phyloP scores from a whole-genome alignment of 2,797 vertebrate species.

The Psittacula derbiana region DNA sequence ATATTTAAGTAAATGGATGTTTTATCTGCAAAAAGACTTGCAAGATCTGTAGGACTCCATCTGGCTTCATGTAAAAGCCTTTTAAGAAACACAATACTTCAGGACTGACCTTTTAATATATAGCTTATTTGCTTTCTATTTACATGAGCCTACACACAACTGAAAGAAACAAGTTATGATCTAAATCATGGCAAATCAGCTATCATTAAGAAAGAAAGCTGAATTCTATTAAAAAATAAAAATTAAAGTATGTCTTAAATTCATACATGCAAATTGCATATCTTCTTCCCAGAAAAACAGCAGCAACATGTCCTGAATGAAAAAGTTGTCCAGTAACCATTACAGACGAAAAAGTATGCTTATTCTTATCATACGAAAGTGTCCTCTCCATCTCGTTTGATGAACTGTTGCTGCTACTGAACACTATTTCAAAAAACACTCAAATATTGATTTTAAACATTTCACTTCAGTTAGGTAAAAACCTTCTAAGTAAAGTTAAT shows the following conservation, averaged over 20 bases:
- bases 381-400: background rate
- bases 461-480: slow-evolving; percentile 66
- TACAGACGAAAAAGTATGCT: background rate
- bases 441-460: slow-evolving; percentile 72
- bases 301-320: background rate
- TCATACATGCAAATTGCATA: background rate
- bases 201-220: background rate
- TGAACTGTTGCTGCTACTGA: slow-evolving; percentile 38
- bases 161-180: background rate
- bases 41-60: background rate
- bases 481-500: slow-evolving; percentile 63
- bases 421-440: slow-evolving; percentile 54
- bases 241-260: background rate
- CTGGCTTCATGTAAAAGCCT: background rate
- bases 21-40: slow-evolving; percentile 14
- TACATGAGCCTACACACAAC: background rate
- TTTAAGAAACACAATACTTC: background rate
- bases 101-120: background rate
- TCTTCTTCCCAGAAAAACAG: background rate
- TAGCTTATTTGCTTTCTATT: background rate
- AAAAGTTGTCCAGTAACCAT: background rate
- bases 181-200: background rate
- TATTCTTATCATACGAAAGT: background rate
- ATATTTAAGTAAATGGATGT: background rate
- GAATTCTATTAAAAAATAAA: background rate